Evolutionary conservation across 2,797 vertebrate species (phyloP).

Genomic region (Anguilla pacifica): DNA sequence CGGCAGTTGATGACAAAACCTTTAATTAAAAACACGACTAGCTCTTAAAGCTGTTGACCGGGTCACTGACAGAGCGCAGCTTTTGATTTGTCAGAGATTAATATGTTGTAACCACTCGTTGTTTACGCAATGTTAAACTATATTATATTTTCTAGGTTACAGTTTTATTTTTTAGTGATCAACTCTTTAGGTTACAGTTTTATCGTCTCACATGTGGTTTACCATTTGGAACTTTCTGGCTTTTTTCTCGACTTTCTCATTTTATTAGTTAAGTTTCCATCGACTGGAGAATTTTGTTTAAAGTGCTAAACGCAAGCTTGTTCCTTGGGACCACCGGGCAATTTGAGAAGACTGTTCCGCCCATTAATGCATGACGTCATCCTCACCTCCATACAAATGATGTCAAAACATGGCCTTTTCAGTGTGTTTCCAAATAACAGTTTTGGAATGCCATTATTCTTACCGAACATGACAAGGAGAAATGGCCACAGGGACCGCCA

Average conservation of each 20-base stretch:
- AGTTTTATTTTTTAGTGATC: not conserved
- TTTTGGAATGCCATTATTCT: not conserved
- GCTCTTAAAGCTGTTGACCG: not conserved
- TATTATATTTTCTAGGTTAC: not conserved
- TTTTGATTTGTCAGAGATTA: not conserved
- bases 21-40: not conserved
- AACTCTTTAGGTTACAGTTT: not conserved
- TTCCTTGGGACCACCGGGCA: not conserved
- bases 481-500: not conserved
- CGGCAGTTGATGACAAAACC: not conserved
- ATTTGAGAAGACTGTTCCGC: not conserved
- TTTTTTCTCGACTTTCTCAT: not conserved
- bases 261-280: constrained; percentile 6
- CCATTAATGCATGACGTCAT: not conserved
- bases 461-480: not conserved
- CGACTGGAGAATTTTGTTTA: not conserved
- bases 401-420: not conserved
- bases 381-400: not conserved
- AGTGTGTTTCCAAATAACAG: not conserved
- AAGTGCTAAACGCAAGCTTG: not conserved
- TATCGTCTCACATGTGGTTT: not conserved
- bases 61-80: not conserved
- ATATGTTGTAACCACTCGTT: not conserved
- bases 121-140: not conserved
- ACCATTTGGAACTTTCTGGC: not conserved